Percentiles rank a stretch among this genome's conserved stretches.
Conservation (phyloP, 2,888 invertebrate genomes). For the Mythimna pallens region DNA sequence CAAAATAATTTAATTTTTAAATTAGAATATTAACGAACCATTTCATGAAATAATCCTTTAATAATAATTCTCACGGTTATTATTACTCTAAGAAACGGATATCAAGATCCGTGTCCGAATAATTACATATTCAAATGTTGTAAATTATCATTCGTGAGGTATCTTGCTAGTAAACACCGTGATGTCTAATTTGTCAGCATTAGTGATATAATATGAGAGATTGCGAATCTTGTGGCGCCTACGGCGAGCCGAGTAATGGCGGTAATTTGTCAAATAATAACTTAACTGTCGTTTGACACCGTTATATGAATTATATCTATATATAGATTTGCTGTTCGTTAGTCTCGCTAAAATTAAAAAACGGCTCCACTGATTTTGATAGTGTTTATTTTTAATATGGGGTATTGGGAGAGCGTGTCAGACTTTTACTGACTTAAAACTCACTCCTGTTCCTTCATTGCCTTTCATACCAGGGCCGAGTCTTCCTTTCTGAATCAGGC, state of each 20-base stretch:
- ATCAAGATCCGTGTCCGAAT: conserved; percentile 50
- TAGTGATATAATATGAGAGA: conserved; percentile 32
- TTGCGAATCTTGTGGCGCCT: conserved; percentile 23
- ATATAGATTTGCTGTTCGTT: too few relatives aligned
- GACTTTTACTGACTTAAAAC: too few relatives aligned
- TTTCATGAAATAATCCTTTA: conserved; percentile 23
- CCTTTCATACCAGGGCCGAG: too few relatives aligned
- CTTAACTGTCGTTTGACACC: background rate
- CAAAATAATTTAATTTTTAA: background rate
- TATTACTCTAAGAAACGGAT: conserved; percentile 20
- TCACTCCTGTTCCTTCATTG: too few relatives aligned
- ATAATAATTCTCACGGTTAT: conserved; percentile 49
- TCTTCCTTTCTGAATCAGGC: too few relatives aligned
- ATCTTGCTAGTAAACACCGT: conserved; percentile 41
- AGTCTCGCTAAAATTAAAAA: too few relatives aligned
- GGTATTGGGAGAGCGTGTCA: too few relatives aligned
- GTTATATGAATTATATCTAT: background rate
- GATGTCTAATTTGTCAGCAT: conserved; percentile 41
- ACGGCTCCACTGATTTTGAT: too few relatives aligned
- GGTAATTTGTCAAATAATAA: conserved; percentile 41
- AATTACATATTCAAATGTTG: conserved; percentile 42
- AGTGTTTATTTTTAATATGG: too few relatives aligned
- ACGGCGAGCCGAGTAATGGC: conserved; percentile 3
- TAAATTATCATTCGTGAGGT: conserved; percentile 26
- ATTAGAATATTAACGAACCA: conserved; percentile 22